Conservation (phyloP, 2,113 vertebrate genomes). For the Labeo rohita region DNA sequence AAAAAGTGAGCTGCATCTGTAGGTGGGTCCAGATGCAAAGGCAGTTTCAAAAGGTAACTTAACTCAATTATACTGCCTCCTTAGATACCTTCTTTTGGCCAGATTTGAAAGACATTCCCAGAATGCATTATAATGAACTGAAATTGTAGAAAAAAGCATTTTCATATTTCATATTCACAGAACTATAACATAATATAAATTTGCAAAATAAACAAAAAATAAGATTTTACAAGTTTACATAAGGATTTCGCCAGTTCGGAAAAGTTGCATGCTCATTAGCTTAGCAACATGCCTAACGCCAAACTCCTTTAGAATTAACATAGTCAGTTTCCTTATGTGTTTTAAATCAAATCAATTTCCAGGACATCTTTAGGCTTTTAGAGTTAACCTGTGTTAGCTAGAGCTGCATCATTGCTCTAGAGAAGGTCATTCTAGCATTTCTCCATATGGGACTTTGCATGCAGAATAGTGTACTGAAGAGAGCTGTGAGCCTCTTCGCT, state of each 20-base stretch:
- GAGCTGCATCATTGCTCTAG: background rate
- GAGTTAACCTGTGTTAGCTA: background rate
- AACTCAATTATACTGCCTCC: background rate
- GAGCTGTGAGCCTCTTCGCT: slow-evolving; percentile 68
- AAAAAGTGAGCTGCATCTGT: background rate
- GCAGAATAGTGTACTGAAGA: slow-evolving; percentile 69
- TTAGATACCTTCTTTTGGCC: background rate
- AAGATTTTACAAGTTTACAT: too few relatives aligned
- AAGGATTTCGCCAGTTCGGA: too few relatives aligned
- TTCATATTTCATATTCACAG: background rate
- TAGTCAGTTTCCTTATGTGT: background rate
- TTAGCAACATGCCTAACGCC: background rate
- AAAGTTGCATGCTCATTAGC: too few relatives aligned
- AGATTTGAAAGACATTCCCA: background rate
- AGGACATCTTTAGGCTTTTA: background rate
- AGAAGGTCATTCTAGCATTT: background rate
- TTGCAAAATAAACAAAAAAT: background rate
- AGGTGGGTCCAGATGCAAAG: background rate
- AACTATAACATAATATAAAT: background rate
- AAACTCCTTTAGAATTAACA: background rate
- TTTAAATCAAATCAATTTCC: background rate
- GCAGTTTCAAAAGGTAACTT: background rate
- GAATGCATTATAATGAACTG: background rate
- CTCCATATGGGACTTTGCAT: slow-evolving; percentile 22
- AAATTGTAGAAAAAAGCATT: background rate